phyloP scores from a whole-genome alignment of 2,888 invertebrate genomes.

The Sycophila texana region DNA sequence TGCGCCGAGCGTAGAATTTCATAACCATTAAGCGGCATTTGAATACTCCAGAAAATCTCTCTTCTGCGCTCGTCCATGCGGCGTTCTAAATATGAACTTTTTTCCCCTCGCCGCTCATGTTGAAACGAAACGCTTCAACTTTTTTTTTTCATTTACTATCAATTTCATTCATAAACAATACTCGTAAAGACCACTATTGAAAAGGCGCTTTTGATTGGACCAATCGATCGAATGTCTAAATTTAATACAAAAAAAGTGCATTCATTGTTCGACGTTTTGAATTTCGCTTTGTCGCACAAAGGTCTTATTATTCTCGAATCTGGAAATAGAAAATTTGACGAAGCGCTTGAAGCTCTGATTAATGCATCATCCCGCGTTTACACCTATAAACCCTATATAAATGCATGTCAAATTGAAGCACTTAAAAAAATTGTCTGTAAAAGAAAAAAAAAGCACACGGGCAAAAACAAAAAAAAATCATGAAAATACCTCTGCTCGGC shows the following conservation, averaged over 20 bases:
- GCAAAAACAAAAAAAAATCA: neutral
- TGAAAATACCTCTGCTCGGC: neutral
- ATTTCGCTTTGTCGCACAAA: no score
- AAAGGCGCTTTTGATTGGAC: no score
- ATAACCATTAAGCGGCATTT: conserved; percentile 11
- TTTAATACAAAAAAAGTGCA: no score
- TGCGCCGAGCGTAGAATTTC: conserved; percentile 3
- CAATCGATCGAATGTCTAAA: no score
- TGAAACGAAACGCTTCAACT: neutral
- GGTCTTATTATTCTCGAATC: no score
- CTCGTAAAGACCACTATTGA: neutral
- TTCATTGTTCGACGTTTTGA: no score
- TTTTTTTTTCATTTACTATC: conserved; percentile 11
- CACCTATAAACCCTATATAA: neutral
- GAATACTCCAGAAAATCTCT: conserved; percentile 13
- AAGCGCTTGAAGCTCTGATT: no score
- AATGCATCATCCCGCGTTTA: no score
- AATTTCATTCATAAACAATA: conserved; percentile 1
- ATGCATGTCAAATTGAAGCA: neutral
- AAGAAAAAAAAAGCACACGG: neutral
- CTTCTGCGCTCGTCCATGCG: conserved; percentile 7
- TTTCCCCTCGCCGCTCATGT: neutral
- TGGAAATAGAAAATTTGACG: no score
- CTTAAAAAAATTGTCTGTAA: neutral
- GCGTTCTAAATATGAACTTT: conserved; percentile 37